A percentile compares a stretch with the other conserved stretches of the same genome.
Conservation (phyloP, 2,888 invertebrate species). For the Neoscelio sp. region DNA sequence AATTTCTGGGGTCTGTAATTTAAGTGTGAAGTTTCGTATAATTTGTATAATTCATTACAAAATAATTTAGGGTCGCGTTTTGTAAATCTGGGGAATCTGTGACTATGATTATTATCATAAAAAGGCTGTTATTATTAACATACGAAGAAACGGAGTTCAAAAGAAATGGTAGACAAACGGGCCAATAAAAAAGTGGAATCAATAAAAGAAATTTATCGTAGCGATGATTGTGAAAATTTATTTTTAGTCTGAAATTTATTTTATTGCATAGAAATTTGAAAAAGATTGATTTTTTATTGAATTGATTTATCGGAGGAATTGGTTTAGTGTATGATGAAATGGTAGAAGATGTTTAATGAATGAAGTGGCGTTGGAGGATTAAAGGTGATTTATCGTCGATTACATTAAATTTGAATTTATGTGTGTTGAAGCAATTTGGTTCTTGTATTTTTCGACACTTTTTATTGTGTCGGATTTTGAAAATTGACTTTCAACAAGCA, state of each 20-base stretch:
- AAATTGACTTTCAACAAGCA: constrained; percentile 30
- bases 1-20: neutral
- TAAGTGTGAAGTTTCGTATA: too few species aligned
- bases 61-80: too few species aligned
- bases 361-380: constrained; percentile 19
- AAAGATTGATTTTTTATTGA: neutral
- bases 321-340: constrained; percentile 31
- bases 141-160: neutral
- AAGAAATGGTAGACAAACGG: neutral
- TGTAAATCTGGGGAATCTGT: too few species aligned
- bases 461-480: constrained; percentile 18
- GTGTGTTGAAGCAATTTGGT: neutral
- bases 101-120: too few species aligned
- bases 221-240: constrained; percentile 28
- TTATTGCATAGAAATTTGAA: constrained; percentile 15
- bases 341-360: constrained; percentile 24
- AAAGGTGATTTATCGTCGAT: constrained; percentile 29
- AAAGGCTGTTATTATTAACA: too few species aligned
- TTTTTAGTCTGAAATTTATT: constrained; percentile 10
- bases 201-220: constrained; percentile 12
- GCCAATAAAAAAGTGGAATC: too few species aligned
- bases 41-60: neutral
- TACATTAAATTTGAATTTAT: constrained; percentile 10
- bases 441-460: constrained; percentile 7
- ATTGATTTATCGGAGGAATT: constrained; percentile 23